Conservation (phyloP, 2,113 vertebrate genomes). For the Albula goreensis region DNA sequence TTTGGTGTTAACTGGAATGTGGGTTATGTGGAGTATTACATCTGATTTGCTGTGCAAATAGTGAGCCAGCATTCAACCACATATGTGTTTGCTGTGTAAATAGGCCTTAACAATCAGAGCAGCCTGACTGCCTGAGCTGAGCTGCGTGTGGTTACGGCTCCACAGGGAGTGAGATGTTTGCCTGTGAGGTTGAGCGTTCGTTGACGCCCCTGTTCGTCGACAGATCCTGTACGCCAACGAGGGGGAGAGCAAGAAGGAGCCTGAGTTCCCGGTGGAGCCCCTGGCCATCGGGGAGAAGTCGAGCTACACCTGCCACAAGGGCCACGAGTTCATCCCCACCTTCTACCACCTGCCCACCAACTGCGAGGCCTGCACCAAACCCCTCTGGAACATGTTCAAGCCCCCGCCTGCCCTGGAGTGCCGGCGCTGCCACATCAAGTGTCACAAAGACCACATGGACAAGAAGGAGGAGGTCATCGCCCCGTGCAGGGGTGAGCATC, state of each 20-base stretch:
- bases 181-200: too few relatives aligned
- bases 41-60: too few relatives aligned
- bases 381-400: slow-evolving; percentile 98
- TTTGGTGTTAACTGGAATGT: too few relatives aligned
- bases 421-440: slow-evolving; percentile 97
- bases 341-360: slow-evolving; percentile 97
- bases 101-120: too few relatives aligned
- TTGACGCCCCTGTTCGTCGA: slow-evolving; percentile 9
- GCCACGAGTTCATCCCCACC: slow-evolving; percentile 97
- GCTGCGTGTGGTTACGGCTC: too few relatives aligned
- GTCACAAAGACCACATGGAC: slow-evolving; percentile 99
- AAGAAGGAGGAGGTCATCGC: slow-evolving; percentile 96
- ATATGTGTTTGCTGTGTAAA: too few relatives aligned
- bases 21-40: too few relatives aligned
- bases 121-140: too few relatives aligned
- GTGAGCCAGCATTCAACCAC: too few relatives aligned
- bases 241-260: slow-evolving; percentile 97
- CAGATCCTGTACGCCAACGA: slow-evolving; percentile 98
- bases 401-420: slow-evolving; percentile 97
- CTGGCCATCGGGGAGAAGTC: slow-evolving; percentile 90
- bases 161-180: too few relatives aligned
- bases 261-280: slow-evolving; percentile 85
- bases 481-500: slow-evolving; percentile 85
- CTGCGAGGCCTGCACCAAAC: slow-evolving; percentile 98
- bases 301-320: slow-evolving; percentile 97